phyloP scores from a whole-genome alignment of 1,140 invertebrate genomes.

The Scaptomyza montana region DNA sequence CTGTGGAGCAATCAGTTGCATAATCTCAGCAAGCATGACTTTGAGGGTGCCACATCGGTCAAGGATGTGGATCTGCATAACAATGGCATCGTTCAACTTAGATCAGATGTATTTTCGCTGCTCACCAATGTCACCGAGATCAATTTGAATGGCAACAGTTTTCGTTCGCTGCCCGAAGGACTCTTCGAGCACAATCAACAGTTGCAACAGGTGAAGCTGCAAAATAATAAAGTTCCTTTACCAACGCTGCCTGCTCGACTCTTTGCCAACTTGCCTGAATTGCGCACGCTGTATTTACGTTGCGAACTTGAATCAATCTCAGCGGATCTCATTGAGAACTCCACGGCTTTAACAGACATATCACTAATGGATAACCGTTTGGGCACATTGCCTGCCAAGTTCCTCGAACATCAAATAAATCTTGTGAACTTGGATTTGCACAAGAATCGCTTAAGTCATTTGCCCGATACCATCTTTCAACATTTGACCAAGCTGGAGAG shows the following conservation, averaged over 20 bases:
- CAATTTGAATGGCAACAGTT: constrained; percentile 86
- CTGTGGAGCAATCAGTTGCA: constrained; percentile 87
- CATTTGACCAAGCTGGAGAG: constrained; percentile 84
- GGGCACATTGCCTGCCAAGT: constrained; percentile 84
- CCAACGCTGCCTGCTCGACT: constrained; percentile 85
- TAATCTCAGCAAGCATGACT: constrained; percentile 85
- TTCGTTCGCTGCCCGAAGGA: constrained; percentile 86
- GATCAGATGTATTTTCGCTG: constrained; percentile 85
- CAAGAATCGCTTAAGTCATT: constrained; percentile 85
- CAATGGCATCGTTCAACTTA: constrained; percentile 86
- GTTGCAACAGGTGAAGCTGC: constrained; percentile 85
- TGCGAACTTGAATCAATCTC: constrained; percentile 84
- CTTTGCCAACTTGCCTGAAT: constrained; percentile 85
- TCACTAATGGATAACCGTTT: constrained; percentile 86
- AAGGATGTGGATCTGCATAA: constrained; percentile 86
- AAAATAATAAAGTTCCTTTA: constrained; percentile 85
- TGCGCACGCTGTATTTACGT: constrained; percentile 85
- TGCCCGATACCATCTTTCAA: constrained; percentile 86
- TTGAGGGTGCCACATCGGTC: constrained; percentile 86
- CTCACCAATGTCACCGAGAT: constrained; percentile 86
- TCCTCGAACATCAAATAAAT: constrained; percentile 86
- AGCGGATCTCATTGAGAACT: constrained; percentile 86
- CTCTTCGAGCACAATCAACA: constrained; percentile 85
- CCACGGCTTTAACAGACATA: constrained; percentile 85
- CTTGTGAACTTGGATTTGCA: constrained; percentile 85